These are phyloP conservation scores for Hemicentrotus pulcherrimus DNA, from an alignment of 35 echinoderm and acorn worm species.

Conservation along the genomic window DNA sequence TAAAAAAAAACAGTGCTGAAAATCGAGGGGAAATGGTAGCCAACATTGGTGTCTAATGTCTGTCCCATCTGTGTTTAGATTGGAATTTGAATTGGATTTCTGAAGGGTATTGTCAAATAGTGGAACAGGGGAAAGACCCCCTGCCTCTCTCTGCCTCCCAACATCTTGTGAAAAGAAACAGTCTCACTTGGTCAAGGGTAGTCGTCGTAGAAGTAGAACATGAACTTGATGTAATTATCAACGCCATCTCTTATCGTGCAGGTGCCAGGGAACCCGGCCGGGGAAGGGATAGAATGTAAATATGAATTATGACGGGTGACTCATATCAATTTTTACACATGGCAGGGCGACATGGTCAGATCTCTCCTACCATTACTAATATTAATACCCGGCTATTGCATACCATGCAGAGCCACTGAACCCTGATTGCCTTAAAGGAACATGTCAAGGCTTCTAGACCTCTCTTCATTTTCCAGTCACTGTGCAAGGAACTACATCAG, in stretches of 20 bases:
- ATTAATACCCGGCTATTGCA: background rate
- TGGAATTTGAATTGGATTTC: background rate
- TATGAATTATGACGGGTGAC: conserved; percentile 17
- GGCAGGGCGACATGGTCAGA: conserved; percentile 6
- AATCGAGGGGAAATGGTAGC: background rate
- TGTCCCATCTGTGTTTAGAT: background rate
- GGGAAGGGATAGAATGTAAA: conserved; percentile 1
- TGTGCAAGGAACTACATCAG: background rate
- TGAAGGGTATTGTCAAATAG: background rate
- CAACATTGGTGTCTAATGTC: conserved; percentile 17
- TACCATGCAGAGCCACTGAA: background rate
- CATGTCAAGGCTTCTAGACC: background rate
- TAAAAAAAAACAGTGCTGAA: background rate
- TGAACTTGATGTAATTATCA: conserved; percentile 19
- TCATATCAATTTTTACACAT: conserved; percentile 49
- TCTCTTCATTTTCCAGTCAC: background rate
- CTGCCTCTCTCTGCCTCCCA: background rate
- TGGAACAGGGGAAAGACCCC: background rate
- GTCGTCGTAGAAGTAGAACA: background rate
- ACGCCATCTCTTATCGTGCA: conserved; percentile 3
- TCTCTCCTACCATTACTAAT: conserved; percentile 10
- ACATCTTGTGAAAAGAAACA: conserved; percentile 11
- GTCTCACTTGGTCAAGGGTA: conserved; percentile 35
- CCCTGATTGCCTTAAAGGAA: conserved; percentile 16
- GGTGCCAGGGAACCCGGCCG: background rate